Percentiles rank a stretch among this genome's conserved stretches.
phyloP scores from a whole-genome alignment of 2,888 invertebrate species.

The Scotopteryx bipunctaria region DNA sequence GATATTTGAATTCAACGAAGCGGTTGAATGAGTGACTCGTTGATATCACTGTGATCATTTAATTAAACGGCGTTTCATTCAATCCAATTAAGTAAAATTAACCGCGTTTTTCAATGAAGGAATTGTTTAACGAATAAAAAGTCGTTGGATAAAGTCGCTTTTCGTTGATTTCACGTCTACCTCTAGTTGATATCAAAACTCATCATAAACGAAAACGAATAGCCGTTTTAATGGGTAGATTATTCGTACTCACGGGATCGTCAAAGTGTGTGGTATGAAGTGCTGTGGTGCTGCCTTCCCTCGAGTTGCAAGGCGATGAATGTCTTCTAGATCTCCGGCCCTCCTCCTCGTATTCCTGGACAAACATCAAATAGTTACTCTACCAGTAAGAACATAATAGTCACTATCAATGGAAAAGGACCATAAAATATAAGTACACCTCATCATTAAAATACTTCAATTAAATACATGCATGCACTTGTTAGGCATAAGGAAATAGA shows the following conservation, averaged over 20 bases:
- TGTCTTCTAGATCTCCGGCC: slow-evolving; percentile 84
- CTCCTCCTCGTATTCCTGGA: slow-evolving; percentile 88
- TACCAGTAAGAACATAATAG: neutral
- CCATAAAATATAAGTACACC: slow-evolving; percentile 4
- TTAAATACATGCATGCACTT: slow-evolving; percentile 13
- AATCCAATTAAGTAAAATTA: too few relatives aligned
- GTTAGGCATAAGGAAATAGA: slow-evolving; percentile 1
- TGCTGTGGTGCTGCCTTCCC: slow-evolving; percentile 86
- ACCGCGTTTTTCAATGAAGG: too few relatives aligned
- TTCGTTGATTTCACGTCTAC: neutral
- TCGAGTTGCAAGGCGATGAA: slow-evolving; percentile 87
- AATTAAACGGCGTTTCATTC: too few relatives aligned
- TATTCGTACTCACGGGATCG: slow-evolving; percentile 81
- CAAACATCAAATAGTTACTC: slow-evolving; percentile 20
- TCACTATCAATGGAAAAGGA: neutral
- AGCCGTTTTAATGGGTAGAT: too few relatives aligned
- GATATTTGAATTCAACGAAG: too few relatives aligned
- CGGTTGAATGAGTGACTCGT: too few relatives aligned
- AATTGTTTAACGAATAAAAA: too few relatives aligned
- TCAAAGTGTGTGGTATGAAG: slow-evolving; percentile 85
- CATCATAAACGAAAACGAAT: neutral
- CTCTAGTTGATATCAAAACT: neutral
- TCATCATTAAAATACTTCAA: neutral
- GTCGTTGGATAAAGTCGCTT: too few relatives aligned
- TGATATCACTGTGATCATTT: too few relatives aligned